Evolutionary conservation across 2,113 vertebrate genomes (phyloP).

Genomic region (Chamaetylas fuelleborni): DNA sequence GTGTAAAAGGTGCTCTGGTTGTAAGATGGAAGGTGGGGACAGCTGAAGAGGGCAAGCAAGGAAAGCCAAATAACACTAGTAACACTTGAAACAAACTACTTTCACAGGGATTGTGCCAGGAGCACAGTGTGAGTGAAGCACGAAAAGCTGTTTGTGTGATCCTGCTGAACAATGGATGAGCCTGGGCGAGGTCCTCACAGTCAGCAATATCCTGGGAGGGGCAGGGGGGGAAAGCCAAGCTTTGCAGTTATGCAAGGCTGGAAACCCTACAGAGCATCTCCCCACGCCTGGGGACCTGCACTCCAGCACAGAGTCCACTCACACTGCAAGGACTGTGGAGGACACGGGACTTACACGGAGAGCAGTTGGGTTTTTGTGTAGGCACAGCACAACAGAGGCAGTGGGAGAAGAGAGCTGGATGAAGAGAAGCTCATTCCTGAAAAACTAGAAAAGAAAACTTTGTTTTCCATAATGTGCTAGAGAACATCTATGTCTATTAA

Average conservation of each 20-base stretch:
- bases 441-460: neutral
- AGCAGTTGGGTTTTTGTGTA: neutral
- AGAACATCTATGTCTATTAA: neutral
- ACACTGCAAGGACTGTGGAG: too few relatives aligned
- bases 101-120: neutral
- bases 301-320: neutral
- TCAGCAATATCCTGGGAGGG: neutral
- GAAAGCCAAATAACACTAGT: neutral
- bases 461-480: neutral
- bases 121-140: neutral
- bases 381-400: neutral
- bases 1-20: neutral
- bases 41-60: neutral
- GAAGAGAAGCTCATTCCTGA: neutral
- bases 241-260: neutral
- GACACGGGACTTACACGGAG: neutral
- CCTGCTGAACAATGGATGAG: neutral
- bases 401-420: accelerated
- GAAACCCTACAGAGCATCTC: neutral
- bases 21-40: neutral
- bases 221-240: neutral
- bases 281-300: neutral
- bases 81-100: neutral
- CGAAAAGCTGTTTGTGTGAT: neutral
- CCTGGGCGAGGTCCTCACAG: neutral